These are phyloP conservation scores for Anneissia japonica DNA, from an alignment of 35 echinoderm and acorn worm species.

Conservation along the genomic window DNA sequence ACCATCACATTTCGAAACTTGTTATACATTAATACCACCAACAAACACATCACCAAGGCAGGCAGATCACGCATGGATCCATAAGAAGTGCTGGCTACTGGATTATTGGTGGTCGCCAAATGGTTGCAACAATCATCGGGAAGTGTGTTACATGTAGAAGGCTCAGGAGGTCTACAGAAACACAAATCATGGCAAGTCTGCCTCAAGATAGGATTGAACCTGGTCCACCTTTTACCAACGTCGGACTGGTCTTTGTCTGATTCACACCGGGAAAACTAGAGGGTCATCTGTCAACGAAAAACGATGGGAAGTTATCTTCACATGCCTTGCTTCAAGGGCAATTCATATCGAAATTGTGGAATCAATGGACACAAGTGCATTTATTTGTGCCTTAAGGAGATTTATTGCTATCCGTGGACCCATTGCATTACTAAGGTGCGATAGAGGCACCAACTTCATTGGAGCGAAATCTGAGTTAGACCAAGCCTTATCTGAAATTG, in stretches of 20 bases:
- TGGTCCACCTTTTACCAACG: not conserved
- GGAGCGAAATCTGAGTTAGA: conserved; percentile 15
- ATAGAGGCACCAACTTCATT: conserved; percentile 21
- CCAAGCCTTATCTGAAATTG: not conserved
- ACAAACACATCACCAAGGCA: not conserved
- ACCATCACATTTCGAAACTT: not conserved
- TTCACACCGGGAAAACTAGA: not conserved
- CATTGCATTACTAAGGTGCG: conserved; percentile 9
- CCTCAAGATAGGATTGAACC: conserved; percentile 3
- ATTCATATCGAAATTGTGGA: too few relatives aligned
- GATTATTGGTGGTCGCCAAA: conserved; percentile 4
- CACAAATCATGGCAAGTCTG: conserved; percentile 19
- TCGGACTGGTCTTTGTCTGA: conserved; percentile 6
- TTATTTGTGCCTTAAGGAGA: too few relatives aligned
- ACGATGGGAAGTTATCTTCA: too few relatives aligned
- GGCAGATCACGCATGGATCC: not conserved
- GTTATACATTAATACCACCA: not conserved
- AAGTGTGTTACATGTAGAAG: conserved; percentile 26
- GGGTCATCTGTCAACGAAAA: too few relatives aligned
- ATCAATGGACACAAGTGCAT: too few relatives aligned
- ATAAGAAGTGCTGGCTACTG: conserved; percentile 6
- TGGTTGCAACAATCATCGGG: conserved; percentile 1
- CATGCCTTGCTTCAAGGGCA: too few relatives aligned
- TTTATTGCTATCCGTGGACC: too few relatives aligned
- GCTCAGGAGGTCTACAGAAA: not conserved